These are phyloP conservation scores for Pungitius pungitius DNA, from an alignment of 2,113 vertebrate genomes.

Conservation along the genomic window DNA sequence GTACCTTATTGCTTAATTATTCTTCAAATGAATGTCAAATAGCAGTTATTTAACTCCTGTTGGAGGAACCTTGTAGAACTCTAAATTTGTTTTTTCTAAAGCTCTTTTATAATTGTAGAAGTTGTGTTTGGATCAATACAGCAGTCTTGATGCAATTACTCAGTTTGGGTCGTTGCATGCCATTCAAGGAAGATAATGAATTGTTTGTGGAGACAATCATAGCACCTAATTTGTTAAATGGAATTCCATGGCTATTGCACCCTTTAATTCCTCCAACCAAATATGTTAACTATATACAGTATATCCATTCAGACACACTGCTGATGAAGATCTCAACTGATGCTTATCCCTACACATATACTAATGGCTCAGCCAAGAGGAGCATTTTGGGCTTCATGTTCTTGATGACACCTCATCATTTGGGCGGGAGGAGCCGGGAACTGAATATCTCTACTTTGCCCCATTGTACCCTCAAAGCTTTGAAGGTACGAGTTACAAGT, in stretches of 20 bases:
- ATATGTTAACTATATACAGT: not conserved
- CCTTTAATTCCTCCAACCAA: not conserved
- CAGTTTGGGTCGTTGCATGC: not conserved
- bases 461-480: too few relatives aligned
- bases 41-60: not conserved
- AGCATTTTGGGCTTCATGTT: too few relatives aligned
- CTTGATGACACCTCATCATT: too few relatives aligned
- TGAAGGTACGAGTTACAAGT: too few relatives aligned
- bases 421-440: too few relatives aligned
- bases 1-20: too few relatives aligned
- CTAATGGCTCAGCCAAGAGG: too few relatives aligned
- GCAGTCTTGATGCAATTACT: not conserved
- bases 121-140: constrained; percentile 2
- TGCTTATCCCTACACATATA: too few relatives aligned
- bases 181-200: not conserved
- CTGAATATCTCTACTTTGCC: too few relatives aligned
- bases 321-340: not conserved
- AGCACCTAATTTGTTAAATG: not conserved
- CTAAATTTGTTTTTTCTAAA: too few relatives aligned
- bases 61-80: not conserved
- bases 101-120: not conserved
- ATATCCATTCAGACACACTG: not conserved
- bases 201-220: not conserved
- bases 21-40: constrained; percentile 5
- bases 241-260: not conserved